Conservation (phyloP, 2,797 vertebrate genomes). For the Pangasius djambal region DNA sequence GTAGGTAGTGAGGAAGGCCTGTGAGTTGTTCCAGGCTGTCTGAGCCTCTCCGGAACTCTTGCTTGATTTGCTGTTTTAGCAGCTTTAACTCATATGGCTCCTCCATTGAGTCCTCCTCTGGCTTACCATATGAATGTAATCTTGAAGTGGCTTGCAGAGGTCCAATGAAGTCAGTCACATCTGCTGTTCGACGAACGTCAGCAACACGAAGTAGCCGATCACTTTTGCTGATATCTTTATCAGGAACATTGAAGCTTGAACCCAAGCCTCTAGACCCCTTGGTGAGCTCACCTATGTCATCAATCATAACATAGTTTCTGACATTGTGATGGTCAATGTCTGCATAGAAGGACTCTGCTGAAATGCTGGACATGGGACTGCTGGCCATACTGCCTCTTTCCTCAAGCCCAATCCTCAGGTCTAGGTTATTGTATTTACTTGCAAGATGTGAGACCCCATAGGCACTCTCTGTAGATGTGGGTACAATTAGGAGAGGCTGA, state of each 20-base stretch:
- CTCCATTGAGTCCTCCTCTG: conserved; percentile 96
- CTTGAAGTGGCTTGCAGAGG: conserved; percentile 84
- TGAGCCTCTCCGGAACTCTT: conserved; percentile 94
- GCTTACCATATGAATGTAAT: conserved; percentile 90
- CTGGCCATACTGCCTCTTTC: conserved; percentile 93
- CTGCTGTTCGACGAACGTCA: conserved; percentile 88
- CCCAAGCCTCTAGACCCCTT: conserved; percentile 86
- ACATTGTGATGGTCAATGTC: conserved; percentile 93
- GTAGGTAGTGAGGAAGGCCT: conserved; percentile 90
- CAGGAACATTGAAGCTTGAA: conserved; percentile 89
- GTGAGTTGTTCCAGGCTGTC: conserved; percentile 93
- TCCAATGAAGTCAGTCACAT: conserved; percentile 93
- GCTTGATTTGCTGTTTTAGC: conserved; percentile 98
- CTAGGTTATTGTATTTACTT: conserved; percentile 90
- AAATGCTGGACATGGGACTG: conserved; percentile 97
- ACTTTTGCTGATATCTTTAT: conserved; percentile 93
- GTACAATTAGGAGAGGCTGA: conserved; percentile 95
- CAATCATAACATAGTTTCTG: conserved; percentile 94
- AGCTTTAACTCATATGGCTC: conserved; percentile 98
- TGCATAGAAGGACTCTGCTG: conserved; percentile 96
- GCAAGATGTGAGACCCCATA: conserved; percentile 89
- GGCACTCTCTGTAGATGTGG: conserved; percentile 87
- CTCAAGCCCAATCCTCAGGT: conserved; percentile 91
- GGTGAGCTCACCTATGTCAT: conserved; percentile 96
- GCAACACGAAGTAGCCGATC: conserved; percentile 89